Evolutionary conservation across 2,888 invertebrate species (phyloP).

Genomic region (Hirtodrosophila histrioides): DNA sequence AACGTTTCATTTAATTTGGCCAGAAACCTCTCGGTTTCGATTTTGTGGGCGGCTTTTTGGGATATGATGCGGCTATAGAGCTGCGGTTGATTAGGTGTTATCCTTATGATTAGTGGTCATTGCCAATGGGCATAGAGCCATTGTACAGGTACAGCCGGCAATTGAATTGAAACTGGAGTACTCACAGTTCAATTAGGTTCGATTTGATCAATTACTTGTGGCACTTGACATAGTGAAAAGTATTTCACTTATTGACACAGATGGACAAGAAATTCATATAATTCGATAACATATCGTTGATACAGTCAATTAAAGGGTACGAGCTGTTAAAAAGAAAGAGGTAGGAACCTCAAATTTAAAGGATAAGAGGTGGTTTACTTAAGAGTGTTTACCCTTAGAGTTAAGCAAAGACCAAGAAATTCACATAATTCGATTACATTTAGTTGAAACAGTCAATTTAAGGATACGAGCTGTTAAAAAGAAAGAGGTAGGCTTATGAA

Average conservation of each 20-base stretch:
- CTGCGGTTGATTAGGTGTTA: constrained; percentile 77
- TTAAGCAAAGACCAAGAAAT: constrained; percentile 1
- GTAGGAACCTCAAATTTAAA: no score
- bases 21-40: constrained; percentile 47
- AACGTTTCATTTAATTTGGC: constrained; percentile 79
- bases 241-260: constrained; percentile 29
- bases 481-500: no score
- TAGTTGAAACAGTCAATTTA: background rate
- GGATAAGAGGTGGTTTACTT: no score
- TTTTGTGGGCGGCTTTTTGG: constrained; percentile 62
- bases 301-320: background rate
- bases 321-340: no score
- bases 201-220: constrained; percentile 47
- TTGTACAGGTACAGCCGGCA: constrained; percentile 11
- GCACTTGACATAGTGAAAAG: constrained; percentile 23
- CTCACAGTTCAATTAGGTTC: constrained; percentile 30
- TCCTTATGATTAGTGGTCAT: constrained; percentile 79
- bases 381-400: no score
- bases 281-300: constrained; percentile 6
- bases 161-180: constrained; percentile 52
- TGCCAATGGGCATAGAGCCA: constrained; percentile 40
- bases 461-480: background rate
- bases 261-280: constrained; percentile 9
- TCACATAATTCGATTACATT: constrained; percentile 11
- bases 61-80: constrained; percentile 51